Evolutionary conservation across 2,888 invertebrate species (phyloP).

Genomic region (Eupithecia vulgata): DNA sequence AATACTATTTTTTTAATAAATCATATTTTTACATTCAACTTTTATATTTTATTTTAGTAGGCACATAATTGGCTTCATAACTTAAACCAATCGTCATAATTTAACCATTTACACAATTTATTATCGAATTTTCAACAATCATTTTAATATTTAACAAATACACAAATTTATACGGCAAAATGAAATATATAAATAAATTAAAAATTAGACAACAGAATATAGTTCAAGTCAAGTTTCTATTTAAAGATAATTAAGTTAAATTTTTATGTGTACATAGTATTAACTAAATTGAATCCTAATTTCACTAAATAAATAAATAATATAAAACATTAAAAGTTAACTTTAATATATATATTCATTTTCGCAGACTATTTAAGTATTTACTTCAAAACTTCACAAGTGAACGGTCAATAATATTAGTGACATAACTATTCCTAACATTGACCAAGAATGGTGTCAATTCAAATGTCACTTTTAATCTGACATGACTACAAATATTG

Average conservation of each 20-base stretch:
- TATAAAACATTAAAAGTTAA: not conserved
- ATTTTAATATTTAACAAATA: not conserved
- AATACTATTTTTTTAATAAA: not conserved
- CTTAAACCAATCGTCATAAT: not conserved
- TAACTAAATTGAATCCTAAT: not conserved
- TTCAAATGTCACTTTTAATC: too few species aligned
- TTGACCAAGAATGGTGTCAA: not conserved
- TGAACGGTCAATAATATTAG: not conserved
- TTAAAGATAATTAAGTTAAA: not conserved
- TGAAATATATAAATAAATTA: not conserved
- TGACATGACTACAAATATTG: too few species aligned
- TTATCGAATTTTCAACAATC: not conserved
- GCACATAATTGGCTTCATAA: not conserved
- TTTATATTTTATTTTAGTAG: not conserved
- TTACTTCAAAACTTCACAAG: not conserved
- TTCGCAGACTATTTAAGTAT: not conserved
- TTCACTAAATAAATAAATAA: conserved; percentile 13
- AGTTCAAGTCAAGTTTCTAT: not conserved
- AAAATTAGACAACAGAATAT: not conserved
- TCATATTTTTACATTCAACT: not conserved
- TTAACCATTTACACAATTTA: not conserved
- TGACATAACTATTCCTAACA: not conserved
- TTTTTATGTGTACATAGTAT: not conserved
- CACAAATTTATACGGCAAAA: not conserved
- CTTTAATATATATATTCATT: not conserved